Conservation (phyloP, 2,888 invertebrate species). For the Hofmannophila pseudospretella region DNA sequence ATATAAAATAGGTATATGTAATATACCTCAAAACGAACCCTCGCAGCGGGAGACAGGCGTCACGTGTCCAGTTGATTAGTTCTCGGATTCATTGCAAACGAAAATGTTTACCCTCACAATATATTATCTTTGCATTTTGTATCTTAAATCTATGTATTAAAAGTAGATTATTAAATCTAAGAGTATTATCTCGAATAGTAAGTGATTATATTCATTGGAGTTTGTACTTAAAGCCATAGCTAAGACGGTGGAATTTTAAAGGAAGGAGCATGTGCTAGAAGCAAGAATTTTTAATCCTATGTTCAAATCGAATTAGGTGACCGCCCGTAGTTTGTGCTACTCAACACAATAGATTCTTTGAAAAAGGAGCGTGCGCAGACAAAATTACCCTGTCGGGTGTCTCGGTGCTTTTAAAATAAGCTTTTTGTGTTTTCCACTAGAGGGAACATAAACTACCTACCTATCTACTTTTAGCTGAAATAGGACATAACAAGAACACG, state of each 20-base stretch:
- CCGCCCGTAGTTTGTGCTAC: slow-evolving; percentile 69
- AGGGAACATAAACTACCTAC: too few relatives aligned
- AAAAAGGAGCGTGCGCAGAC: slow-evolving; percentile 38
- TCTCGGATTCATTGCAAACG: slow-evolving; percentile 44
- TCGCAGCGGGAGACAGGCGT: slow-evolving; percentile 20
- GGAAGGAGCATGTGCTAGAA: slow-evolving; percentile 4
- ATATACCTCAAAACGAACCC: slow-evolving; percentile 12
- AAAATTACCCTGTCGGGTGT: slow-evolving; percentile 42
- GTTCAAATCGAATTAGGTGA: slow-evolving; percentile 64
- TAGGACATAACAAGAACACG: too few relatives aligned
- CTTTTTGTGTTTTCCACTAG: slow-evolving; percentile 1
- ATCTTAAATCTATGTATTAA: slow-evolving; percentile 11
- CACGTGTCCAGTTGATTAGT: slow-evolving; percentile 68
- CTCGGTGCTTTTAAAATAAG: slow-evolving; percentile 10
- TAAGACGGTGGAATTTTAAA: slow-evolving; percentile 19
- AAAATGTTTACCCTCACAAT: slow-evolving; percentile 17
- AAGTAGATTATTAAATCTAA: slow-evolving; percentile 1
- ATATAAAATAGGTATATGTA: background rate
- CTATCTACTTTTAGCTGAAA: too few relatives aligned
- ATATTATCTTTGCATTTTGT: slow-evolving; percentile 22
- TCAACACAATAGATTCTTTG: slow-evolving; percentile 56
- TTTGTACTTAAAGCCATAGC: slow-evolving; percentile 6
- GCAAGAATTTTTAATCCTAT: slow-evolving; percentile 34
- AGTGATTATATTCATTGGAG: slow-evolving; percentile 7
- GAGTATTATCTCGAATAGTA: background rate